Conservation (phyloP, 2,888 invertebrate genomes). For the Phania funesta region DNA sequence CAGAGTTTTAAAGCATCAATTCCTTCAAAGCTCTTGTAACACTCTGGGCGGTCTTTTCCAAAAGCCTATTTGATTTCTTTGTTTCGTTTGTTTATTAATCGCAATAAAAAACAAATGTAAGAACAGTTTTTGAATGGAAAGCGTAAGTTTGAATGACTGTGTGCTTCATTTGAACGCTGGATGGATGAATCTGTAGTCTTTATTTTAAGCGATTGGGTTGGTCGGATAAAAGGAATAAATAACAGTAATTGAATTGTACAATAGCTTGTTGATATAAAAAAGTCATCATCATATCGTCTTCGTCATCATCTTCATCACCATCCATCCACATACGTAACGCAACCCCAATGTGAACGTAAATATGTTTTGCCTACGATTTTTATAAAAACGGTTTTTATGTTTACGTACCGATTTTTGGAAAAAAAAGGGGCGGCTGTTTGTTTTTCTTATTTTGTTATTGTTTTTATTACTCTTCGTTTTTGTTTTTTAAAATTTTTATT, state of each 20-base stretch:
- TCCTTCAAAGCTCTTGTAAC: too few species aligned
- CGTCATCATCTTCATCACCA: neutral
- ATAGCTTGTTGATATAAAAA: constrained; percentile 57
- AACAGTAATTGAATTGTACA: constrained; percentile 58
- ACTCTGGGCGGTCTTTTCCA: too few species aligned
- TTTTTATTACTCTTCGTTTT: too few species aligned
- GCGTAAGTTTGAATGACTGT: constrained; percentile 8
- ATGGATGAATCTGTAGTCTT: neutral
- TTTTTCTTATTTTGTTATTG: constrained; percentile 3
- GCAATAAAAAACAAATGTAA: constrained; percentile 18
- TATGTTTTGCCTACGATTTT: constrained; percentile 17
- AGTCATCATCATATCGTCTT: constrained; percentile 28
- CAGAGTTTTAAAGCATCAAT: too few species aligned
- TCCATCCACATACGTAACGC: neutral
- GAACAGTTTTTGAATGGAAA: constrained; percentile 27
- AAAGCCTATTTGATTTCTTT: too few species aligned
- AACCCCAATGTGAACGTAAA: constrained; percentile 43
- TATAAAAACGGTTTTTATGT: constrained; percentile 15
- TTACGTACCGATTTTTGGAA: too few species aligned
- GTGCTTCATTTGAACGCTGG: neutral
- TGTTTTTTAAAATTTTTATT: too few species aligned
- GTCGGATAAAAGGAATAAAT: constrained; percentile 32
- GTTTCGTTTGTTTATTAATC: neutral
- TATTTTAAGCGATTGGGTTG: neutral
- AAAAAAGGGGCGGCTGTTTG: constrained; percentile 19